Evolutionary conservation across 2,888 invertebrate genomes (phyloP), one percentile per base, ranked within the genome.

Genomic region (Andrena haemorrhoa): DNA sequence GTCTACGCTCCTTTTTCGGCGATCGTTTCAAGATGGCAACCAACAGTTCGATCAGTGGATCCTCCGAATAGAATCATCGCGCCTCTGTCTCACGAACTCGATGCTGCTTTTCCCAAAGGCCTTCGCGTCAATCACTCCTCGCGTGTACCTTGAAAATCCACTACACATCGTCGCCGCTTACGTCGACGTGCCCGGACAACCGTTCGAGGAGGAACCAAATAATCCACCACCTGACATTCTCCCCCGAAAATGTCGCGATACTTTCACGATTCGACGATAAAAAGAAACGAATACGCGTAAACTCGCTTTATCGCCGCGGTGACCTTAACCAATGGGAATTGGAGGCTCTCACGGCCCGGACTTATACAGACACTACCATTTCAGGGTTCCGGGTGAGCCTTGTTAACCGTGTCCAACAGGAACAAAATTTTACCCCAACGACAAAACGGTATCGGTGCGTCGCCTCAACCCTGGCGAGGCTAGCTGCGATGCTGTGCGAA

Each of bases 31-130:
- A 47, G 26, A 69, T 49, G 47, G 41, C 49, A 20, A 12, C 33
- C 51, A 64, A 65, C 65, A 49, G 49, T 12, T 66, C 49, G 29
- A 61, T 73, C 60, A 12, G 29, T n/a, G 16, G 33, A 60, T 29
- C 20, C 53, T 23, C 8, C 56, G 29, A 20, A 31, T 66, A 35
- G 49, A 49, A 60, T 51, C 49, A 26, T 41, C 23, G 3, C 2
- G 47, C 20, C 7, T 23, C 20, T 26, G 3, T 12, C 5, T 26
- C 29, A 29, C 63, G 16, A 64, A 64, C 12, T 64, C 77, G 31
- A 79, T 70, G 64, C 77, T 76, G 70, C 31, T 79, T 77, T 70
- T 65, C 79, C 47, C 76, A 2, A 2, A 31, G 26, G 7, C 6
- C 47, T 3, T 20, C 26, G 16, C 5, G 16, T 10, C 20, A 8